phyloP scores from a whole-genome alignment of 2,888 invertebrate species.

The Scaptomyza polygonia region DNA sequence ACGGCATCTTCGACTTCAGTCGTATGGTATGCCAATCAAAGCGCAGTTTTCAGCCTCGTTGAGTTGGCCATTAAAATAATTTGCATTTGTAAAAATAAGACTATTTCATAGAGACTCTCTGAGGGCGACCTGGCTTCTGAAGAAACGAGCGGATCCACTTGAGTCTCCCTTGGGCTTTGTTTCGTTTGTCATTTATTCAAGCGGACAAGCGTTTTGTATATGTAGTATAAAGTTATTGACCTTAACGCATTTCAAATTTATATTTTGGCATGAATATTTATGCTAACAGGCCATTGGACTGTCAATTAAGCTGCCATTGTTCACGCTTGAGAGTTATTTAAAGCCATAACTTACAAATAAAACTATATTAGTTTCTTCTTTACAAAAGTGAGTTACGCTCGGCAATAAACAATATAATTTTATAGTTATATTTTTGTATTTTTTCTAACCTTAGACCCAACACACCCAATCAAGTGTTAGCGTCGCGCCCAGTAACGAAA shows the following conservation, averaged over 20 bases:
- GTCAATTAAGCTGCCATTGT: constrained; percentile 39
- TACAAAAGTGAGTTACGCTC: constrained; percentile 10
- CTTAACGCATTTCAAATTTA: constrained; percentile 47
- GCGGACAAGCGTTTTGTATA: too few relatives aligned
- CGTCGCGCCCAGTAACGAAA: constrained; percentile 18
- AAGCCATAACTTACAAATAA: constrained; percentile 9
- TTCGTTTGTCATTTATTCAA: too few relatives aligned
- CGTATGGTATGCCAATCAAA: constrained; percentile 50
- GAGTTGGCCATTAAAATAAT: constrained; percentile 52
- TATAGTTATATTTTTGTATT: not conserved
- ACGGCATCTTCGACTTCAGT: constrained; percentile 17
- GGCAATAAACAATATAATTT: not conserved
- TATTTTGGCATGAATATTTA: constrained; percentile 37
- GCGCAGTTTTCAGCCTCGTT: constrained; percentile 40
- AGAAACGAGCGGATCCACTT: constrained; percentile 11
- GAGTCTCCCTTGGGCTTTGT: constrained; percentile 9
- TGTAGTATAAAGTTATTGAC: constrained; percentile 41
- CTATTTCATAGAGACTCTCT: constrained; percentile 17
- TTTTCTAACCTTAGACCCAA: constrained; percentile 32
- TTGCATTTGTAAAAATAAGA: constrained; percentile 67
- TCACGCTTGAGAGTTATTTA: constrained; percentile 3
- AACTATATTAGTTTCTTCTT: constrained; percentile 32
- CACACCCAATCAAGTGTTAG: constrained; percentile 30
- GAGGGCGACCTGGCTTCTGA: constrained; percentile 44
- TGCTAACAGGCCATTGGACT: constrained; percentile 19